phyloP scores from a whole-genome alignment of 1,140 invertebrate genomes.

The Drosophila suzukii region DNA sequence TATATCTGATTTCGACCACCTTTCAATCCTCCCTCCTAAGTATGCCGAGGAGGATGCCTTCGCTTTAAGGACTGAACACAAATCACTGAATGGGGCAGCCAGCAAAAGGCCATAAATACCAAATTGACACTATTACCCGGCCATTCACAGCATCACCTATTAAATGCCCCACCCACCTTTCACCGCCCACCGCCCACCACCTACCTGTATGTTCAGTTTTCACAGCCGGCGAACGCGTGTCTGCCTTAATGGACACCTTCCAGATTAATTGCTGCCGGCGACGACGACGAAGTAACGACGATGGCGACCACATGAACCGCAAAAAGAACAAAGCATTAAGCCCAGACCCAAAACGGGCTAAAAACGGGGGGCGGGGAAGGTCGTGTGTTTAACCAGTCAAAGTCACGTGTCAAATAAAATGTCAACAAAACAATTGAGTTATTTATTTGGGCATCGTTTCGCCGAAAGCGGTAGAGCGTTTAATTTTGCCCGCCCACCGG shows the following conservation, averaged over 20 bases:
- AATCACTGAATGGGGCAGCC: slow-evolving; percentile 60
- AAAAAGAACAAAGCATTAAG: slow-evolving; percentile 82
- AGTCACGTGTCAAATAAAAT: slow-evolving; percentile 83
- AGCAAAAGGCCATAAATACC: slow-evolving; percentile 67
- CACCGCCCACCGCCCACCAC: background rate
- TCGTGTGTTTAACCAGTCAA: slow-evolving; percentile 78
- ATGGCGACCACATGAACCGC: slow-evolving; percentile 76
- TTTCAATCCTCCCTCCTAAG: background rate
- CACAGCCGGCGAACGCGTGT: slow-evolving; percentile 60
- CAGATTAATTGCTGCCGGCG: slow-evolving; percentile 74
- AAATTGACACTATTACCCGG: slow-evolving; percentile 78
- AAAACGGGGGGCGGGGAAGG: slow-evolving; percentile 6
- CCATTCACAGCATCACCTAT: slow-evolving; percentile 32
- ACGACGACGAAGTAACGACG: slow-evolving; percentile 31
- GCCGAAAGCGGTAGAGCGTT: slow-evolving; percentile 52
- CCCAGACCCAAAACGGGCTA: background rate
- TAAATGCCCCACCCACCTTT: slow-evolving; percentile 1
- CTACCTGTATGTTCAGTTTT: slow-evolving; percentile 40
- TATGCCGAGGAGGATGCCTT: slow-evolving; percentile 2
- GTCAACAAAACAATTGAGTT: slow-evolving; percentile 83
- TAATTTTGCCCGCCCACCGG: slow-evolving; percentile 61
- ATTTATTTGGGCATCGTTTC: slow-evolving; percentile 70
- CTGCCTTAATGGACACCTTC: slow-evolving; percentile 80
- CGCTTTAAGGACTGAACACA: slow-evolving; percentile 46
- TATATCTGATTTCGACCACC: background rate